A percentile compares a stretch with the other conserved stretches of the same genome.
Evolutionary conservation across 2,888 invertebrate species (phyloP).

Genomic region (Coenonympha arcania): DNA sequence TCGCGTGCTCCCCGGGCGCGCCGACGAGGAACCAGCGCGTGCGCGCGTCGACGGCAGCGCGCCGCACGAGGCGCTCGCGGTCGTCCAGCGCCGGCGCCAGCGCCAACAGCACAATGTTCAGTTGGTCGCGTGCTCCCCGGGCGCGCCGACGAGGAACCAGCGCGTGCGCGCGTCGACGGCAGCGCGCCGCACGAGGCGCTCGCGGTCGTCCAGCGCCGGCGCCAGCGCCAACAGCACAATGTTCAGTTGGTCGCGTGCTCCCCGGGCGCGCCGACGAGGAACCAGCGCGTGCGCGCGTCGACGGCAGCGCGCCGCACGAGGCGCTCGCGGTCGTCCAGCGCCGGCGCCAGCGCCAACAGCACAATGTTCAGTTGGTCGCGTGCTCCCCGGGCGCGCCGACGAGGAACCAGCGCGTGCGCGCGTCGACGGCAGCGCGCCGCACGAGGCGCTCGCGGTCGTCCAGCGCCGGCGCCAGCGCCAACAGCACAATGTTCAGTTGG

Average conservation of each 20-base stretch:
- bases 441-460: background rate
- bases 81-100: background rate
- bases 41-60: constrained; percentile 82
- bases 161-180: constrained; percentile 56
- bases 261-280: constrained; percentile 75
- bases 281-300: constrained; percentile 83
- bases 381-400: constrained; percentile 85
- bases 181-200: background rate
- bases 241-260: constrained; percentile 45
- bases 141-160: constrained; percentile 82
- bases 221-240: background rate
- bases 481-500: background rate
- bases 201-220: background rate
- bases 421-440: background rate
- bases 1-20: constrained; percentile 61
- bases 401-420: constrained; percentile 76
- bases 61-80: constrained; percentile 85
- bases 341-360: background rate
- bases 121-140: constrained; percentile 58
- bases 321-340: constrained; percentile 71
- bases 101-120: background rate
- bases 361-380: no score
- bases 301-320: constrained; percentile 87
- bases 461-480: background rate
- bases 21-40: no score